Conservation (phyloP, 2,113 vertebrate genomes). For the Fulmarus glacialis region DNA sequence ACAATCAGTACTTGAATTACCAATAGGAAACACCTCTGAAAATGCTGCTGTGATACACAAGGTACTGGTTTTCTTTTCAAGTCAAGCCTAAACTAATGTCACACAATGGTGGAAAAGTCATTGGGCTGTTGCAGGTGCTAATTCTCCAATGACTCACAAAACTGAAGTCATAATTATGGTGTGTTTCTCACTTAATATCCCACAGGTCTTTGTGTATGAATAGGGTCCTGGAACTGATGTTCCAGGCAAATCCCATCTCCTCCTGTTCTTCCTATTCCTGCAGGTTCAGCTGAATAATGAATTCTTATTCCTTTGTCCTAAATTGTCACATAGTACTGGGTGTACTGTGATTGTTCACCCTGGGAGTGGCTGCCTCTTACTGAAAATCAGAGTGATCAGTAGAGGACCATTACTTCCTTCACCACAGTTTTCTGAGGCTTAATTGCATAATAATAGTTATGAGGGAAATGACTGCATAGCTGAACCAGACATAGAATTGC, state of each 20-base stretch:
- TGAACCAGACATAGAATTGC: neutral
- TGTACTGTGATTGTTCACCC: neutral
- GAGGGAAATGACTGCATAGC: neutral
- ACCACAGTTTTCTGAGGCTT: neutral
- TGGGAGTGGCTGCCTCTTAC: neutral
- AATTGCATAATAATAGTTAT: conserved; percentile 1
- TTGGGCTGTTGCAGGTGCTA: neutral
- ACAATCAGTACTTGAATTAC: neutral
- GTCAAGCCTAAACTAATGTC: neutral
- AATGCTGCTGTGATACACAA: neutral
- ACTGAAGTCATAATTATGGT: neutral
- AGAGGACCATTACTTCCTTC: neutral
- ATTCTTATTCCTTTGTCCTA: neutral
- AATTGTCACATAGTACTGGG: neutral
- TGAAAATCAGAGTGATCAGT: neutral
- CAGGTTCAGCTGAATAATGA: neutral
- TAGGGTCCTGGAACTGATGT: neutral
- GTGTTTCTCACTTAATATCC: neutral
- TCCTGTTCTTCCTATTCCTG: neutral
- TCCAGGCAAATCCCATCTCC: neutral
- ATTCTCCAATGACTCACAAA: conserved; percentile 21
- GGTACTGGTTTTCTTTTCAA: neutral
- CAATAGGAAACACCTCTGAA: neutral
- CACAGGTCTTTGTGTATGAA: neutral
- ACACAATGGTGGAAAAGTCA: neutral